Base-by-base conservation (phyloP, 37 sponge, comb jelly and placozoan species). In the Ephydatia muelleri region DNA sequence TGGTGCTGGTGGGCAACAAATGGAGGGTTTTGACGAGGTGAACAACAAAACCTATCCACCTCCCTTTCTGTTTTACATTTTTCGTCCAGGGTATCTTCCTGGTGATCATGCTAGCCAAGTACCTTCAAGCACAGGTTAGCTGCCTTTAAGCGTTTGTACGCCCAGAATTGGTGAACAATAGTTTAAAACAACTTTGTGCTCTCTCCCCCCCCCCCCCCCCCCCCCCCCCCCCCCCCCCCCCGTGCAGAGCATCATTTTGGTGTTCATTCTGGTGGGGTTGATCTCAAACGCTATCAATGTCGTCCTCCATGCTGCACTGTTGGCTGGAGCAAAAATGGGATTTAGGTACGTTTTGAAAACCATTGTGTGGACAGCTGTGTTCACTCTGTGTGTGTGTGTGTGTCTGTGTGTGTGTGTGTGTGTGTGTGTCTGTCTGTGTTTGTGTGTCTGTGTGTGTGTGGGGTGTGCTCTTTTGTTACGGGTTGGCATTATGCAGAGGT, bases 171-270 rank as follows among this genome's bases (percentile, higher is more conserved):
- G 80, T 32, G 49, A 8, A 25, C 29, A 25, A 65, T 25, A 33
- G 25, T n/a, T 78, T n/a, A 57, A 21, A 23, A 21, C 21, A 21
- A 23, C 21, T 23, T n/a, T 25, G 11, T 19, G 21, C 9, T 30
- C n/a, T n/a, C n/a, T n/a, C n/a, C n/a, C 43, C 43, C 43, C 43
- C 43, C 43, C 6, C 6, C 43, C 43, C 43, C 43, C 6, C 43
- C 43, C 43, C 43, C 43, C 43, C 43, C 6, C 6, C 6, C 43
- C 43, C 43, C 6, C 43, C 43, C 43, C 9, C 57, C 16, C 57
- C 9, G 0, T 21, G 16, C 79, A 86, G 86, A 70, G 76, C 43
- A 86, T 86, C 31, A 80, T 86, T 21, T 76, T 49, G 49, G 80
- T 80, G 31, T 86, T 86, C 31, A 79, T 86, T 28, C 16, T 79